Evolutionary conservation across 2,113 vertebrate genomes (phyloP).

Genomic region (Catharus fuscescens): DNA sequence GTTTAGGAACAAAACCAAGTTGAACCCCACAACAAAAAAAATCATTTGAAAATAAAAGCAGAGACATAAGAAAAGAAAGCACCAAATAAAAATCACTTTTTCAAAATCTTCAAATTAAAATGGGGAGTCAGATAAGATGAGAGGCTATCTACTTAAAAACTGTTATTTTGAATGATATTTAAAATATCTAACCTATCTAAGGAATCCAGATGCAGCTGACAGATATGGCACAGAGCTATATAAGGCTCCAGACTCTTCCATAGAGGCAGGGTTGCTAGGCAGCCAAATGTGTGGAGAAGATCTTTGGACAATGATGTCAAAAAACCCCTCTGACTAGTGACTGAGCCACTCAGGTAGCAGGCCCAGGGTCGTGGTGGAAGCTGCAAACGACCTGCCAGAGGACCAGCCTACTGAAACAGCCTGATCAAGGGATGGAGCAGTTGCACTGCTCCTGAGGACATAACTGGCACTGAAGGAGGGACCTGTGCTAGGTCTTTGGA

Average conservation of each 20-base stretch:
- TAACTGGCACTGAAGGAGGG: background rate
- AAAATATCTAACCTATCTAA: background rate
- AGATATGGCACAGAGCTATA: rapidly evolving
- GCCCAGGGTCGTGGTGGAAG: background rate
- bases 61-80: background rate
- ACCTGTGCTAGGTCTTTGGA: background rate
- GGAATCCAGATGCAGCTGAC: background rate
- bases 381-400: background rate
- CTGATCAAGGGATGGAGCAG: background rate
- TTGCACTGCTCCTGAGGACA: background rate
- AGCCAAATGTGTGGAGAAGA: background rate
- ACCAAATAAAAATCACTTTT: background rate
- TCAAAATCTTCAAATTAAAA: background rate
- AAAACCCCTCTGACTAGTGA: background rate
- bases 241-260: background rate
- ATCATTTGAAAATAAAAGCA: background rate
- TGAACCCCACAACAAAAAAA: background rate
- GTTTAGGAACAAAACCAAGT: background rate
- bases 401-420: background rate
- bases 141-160: background rate
- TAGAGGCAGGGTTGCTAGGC: background rate
- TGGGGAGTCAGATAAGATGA: background rate
- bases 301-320: background rate
- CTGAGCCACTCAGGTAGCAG: background rate
- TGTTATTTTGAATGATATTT: background rate